Evolutionary conservation across 2,797 vertebrate species (phyloP), one percentile per base, ranked within the genome.

Genomic region (Sebastes oblongus): DNA sequence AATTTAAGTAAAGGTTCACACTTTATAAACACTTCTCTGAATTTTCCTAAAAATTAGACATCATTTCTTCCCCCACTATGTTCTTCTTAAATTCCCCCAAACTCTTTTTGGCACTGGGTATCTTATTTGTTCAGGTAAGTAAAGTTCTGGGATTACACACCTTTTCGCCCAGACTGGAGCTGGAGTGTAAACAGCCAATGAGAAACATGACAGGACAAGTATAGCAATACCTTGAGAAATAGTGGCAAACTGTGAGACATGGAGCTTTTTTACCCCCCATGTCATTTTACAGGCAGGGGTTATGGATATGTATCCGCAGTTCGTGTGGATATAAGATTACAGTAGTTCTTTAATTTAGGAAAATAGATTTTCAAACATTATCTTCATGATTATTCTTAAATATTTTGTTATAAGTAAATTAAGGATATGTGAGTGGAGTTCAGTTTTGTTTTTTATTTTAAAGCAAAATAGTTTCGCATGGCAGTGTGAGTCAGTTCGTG

Each of bases 191-290:
- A 4, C 72, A 88, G 71, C 78, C 83, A 85, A 59, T 76, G 59
- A 75, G 58, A 76, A 55, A 80, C 87, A 81, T 86, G 83, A 87
- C 78, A 88, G 88, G 75, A 83, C 85, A 87, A 74, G 82, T 78
- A 73, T 85, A 68, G 59, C 32, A 75, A 66, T 61, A 64, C 59
- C 69, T 76, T 74, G 55, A 80, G 69, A 77, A 91, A 81, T 50
- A 62, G 25, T 83, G 67, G 39, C 29, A 81, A 73, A 42, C 71
- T 77, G 71, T 83, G 75, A 87, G 77, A 78, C 84, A 83, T 58
- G 4, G 10, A 60, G 59, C 16, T 66, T 84, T 84, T 80, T 69
- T 42, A 66, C 32, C 14, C 14, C 20, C 46, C 14, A 16, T 77
- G 56, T 70, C 10, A 88, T 75, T 84, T 81, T 67, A 69, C 14